phyloP scores from a whole-genome alignment of 2,888 invertebrate genomes.

The Drosophila affinis region DNA sequence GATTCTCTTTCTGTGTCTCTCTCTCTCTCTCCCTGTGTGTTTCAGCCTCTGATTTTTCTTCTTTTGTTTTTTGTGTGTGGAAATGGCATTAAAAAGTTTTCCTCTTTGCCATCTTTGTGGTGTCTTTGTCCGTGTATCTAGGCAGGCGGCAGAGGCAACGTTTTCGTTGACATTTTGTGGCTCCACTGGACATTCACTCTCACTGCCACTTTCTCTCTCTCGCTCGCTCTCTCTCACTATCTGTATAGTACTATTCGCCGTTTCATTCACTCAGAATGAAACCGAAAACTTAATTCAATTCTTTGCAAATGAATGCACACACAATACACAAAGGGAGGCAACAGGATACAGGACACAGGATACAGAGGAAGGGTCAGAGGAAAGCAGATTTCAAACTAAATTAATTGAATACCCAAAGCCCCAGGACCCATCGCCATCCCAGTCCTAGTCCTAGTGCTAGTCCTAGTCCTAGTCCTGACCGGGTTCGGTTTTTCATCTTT shows the following conservation, averaged over 20 bases:
- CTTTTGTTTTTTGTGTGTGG: constrained; percentile 37
- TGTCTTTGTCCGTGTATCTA: constrained; percentile 4
- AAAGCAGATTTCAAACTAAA: constrained; percentile 40
- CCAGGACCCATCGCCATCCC: not conserved
- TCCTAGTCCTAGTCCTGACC: too few relatives aligned
- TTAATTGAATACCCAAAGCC: constrained; percentile 33
- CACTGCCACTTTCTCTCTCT: not conserved
- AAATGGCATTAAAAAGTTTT: constrained; percentile 67
- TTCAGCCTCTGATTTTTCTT: not conserved
- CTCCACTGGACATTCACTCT: not conserved
- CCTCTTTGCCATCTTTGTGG: constrained; percentile 31
- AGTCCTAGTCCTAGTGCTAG: not conserved
- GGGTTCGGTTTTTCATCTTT: not conserved
- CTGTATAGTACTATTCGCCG: constrained; percentile 51
- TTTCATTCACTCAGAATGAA: constrained; percentile 50
- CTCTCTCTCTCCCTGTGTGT: not conserved
- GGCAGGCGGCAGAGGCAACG: constrained; percentile 5
- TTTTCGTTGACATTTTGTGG: constrained; percentile 45
- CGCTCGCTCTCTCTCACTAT: not conserved
- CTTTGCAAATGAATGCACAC: constrained; percentile 62
- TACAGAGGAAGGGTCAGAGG: not conserved
- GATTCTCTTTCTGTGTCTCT: not conserved
- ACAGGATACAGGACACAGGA: constrained; percentile 7
- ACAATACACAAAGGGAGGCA: constrained; percentile 21
- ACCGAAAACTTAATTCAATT: constrained; percentile 69